Evolutionary conservation across 2,888 invertebrate genomes (phyloP).

Genomic region (Drosophila merina): DNA sequence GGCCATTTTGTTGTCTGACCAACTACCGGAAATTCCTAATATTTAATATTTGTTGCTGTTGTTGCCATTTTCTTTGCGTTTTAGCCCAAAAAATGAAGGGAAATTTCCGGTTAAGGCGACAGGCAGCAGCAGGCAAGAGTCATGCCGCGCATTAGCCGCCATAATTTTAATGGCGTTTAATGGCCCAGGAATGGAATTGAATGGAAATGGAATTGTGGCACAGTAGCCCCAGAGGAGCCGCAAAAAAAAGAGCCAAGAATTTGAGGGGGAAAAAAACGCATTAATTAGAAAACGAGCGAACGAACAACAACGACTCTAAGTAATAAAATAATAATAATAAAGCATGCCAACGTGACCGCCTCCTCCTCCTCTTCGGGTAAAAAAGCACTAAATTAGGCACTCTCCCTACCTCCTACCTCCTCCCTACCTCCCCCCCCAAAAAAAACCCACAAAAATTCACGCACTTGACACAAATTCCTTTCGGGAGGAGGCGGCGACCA

Average conservation of each 20-base stretch:
- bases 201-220: conserved; percentile 13
- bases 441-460: conserved; percentile 69
- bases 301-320: conserved; percentile 39
- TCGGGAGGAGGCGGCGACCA: conserved; percentile 31
- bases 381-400: conserved; percentile 71
- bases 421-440: conserved; percentile 25
- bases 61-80: conserved; percentile 17
- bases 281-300: conserved; percentile 73
- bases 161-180: conserved; percentile 79
- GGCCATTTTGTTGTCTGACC: conserved; percentile 42
- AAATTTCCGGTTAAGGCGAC: conserved; percentile 71
- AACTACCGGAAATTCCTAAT: conserved; percentile 64
- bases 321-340: conserved; percentile 75
- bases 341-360: conserved; percentile 67
- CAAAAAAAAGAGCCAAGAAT: background rate
- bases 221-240: conserved; percentile 1
- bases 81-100: conserved; percentile 44
- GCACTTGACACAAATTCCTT: conserved; percentile 77
- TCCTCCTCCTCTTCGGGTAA: conserved; percentile 16
- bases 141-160: conserved; percentile 64
- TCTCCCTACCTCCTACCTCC: conserved; percentile 12
- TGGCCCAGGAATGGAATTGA: conserved; percentile 71
- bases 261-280: conserved; percentile 54
- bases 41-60: conserved; percentile 24
- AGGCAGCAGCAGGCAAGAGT: conserved; percentile 25